These are phyloP conservation scores for Mergus octosetaceus DNA, from an alignment of 2,797 vertebrate species.

Conservation along the genomic window DNA sequence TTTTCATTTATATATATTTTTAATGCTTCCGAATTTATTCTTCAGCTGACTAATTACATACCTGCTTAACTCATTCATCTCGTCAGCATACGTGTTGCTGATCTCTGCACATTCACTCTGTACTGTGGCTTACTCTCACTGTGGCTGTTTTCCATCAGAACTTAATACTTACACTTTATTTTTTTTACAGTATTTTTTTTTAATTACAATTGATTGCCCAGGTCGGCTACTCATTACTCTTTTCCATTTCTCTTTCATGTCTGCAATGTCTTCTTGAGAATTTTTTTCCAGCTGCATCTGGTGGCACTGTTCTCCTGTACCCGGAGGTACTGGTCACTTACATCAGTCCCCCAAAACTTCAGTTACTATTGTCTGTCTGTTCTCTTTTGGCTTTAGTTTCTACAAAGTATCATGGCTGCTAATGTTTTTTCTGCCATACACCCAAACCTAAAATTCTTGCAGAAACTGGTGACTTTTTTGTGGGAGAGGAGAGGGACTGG, in stretches of 20 bases:
- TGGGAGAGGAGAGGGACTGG: too few relatives aligned
- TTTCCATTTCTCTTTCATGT: accelerated
- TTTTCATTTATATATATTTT: too few relatives aligned
- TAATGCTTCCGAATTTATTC: not conserved
- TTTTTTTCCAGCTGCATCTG: not conserved
- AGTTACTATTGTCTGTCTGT: not conserved
- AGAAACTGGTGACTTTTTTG: not conserved
- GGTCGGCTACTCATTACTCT: accelerated
- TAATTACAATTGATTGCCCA: not conserved
- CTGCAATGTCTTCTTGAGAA: not conserved
- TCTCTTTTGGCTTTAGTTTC: not conserved
- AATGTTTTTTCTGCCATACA: not conserved
- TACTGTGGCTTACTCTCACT: not conserved
- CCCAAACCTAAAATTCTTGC: not conserved
- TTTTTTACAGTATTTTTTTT: not conserved
- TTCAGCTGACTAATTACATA: not conserved
- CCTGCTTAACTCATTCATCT: not conserved
- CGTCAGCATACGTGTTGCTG: accelerated
- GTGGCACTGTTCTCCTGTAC: not conserved
- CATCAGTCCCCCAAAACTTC: not conserved
- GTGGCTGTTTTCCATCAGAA: not conserved
- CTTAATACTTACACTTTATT: not conserved
- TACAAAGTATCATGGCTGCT: not conserved
- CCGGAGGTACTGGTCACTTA: not conserved
- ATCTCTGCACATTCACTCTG: not conserved